phyloP scores from a whole-genome alignment of 2,113 vertebrate genomes.

The Burhinus bistriatus region DNA sequence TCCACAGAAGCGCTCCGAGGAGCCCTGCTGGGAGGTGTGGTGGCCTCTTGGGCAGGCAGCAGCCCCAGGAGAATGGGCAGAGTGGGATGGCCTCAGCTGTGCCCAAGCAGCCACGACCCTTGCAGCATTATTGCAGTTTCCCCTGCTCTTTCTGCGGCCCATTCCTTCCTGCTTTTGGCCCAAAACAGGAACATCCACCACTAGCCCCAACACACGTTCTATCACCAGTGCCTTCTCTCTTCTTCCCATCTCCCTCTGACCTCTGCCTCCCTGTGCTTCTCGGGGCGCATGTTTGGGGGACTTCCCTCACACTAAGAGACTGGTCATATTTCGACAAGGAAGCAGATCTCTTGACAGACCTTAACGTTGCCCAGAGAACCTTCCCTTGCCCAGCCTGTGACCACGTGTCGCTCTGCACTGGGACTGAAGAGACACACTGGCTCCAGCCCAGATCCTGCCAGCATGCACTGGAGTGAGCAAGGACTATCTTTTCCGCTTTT shows the following conservation, averaged over 20 bases:
- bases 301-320: not conserved
- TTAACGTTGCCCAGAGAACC: not conserved
- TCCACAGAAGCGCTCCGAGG: not conserved
- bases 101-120: not conserved
- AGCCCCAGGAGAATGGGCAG: not conserved
- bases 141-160: not conserved
- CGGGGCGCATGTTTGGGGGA: accelerated
- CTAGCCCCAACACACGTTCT: not conserved
- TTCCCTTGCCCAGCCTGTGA: not conserved
- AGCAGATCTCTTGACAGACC: not conserved
- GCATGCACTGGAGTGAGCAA: not conserved
- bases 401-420: not conserved
- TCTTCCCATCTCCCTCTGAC: not conserved
- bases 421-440: not conserved
- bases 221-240: not conserved
- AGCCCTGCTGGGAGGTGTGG: not conserved
- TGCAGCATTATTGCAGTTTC: not conserved
- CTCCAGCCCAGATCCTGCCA: not conserved
- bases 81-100: not conserved
- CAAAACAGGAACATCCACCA: not conserved
- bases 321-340: not conserved
- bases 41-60: not conserved
- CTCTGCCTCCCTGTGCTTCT: not conserved
- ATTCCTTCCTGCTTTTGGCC: not conserved
- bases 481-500: not conserved